Evolutionary conservation across 92 coral and sea anemone species (phyloP).

Genomic region (Ricordea florida): DNA sequence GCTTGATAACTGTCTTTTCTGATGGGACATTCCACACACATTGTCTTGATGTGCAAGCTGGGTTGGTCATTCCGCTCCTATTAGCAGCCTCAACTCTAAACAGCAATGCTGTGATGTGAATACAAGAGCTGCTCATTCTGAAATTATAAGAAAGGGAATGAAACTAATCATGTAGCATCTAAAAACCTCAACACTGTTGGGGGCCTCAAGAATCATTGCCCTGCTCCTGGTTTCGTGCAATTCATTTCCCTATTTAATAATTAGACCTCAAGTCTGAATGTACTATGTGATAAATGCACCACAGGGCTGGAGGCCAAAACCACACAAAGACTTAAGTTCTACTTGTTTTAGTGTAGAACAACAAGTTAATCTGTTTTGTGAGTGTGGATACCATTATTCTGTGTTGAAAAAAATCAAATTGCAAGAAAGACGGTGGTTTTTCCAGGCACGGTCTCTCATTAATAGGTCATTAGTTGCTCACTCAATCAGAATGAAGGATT

Average conservation of each 20-base stretch:
- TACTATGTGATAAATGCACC: slow-evolving; percentile 17
- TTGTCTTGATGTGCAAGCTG: slow-evolving; percentile 62
- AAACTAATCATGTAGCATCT: slow-evolving; percentile 12
- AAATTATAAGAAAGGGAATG: slow-evolving; percentile 26
- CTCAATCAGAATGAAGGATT: slow-evolving; percentile 30
- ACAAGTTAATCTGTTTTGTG: slow-evolving; percentile 26
- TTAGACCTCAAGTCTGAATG: slow-evolving; percentile 14
- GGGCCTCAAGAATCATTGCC: neutral
- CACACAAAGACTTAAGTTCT: slow-evolving; percentile 25
- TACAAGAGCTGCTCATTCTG: slow-evolving; percentile 48
- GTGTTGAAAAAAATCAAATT: slow-evolving; percentile 11
- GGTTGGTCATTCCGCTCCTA: slow-evolving; percentile 55
- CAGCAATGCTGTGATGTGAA: slow-evolving; percentile 73
- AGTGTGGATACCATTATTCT: slow-evolving; percentile 31
- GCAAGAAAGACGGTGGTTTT: slow-evolving; percentile 19
- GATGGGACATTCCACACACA: slow-evolving; percentile 63
- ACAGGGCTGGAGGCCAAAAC: slow-evolving; percentile 15
- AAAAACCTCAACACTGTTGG: slow-evolving; percentile 12
- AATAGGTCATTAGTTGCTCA: slow-evolving; percentile 34
- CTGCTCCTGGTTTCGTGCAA: slow-evolving; percentile 24
- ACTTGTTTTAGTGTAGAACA: slow-evolving; percentile 16
- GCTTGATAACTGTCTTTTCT: slow-evolving; percentile 59
- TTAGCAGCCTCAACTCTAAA: slow-evolving; percentile 69
- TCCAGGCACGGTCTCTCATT: slow-evolving; percentile 34
- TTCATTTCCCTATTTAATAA: slow-evolving; percentile 5